Percentiles rank a stretch among this genome's conserved stretches.
phyloP scores from a whole-genome alignment of 2,113 vertebrate species.

The Pitta sordida region DNA sequence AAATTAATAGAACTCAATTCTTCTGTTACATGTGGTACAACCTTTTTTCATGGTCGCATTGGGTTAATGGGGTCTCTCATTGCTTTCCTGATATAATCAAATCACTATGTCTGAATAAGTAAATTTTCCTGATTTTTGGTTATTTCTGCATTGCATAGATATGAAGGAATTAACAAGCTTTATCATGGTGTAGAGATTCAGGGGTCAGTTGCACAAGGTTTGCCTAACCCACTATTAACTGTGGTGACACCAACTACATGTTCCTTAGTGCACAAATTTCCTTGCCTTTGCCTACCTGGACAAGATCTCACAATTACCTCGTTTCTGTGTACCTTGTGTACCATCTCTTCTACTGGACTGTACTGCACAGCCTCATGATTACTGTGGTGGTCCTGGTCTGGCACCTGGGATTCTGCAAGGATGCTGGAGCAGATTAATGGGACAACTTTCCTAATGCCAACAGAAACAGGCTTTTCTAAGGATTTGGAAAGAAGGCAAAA shows the following conservation, averaged over 20 bases:
- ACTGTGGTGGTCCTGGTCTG: background rate
- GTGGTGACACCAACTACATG: fast-evolving
- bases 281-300: background rate
- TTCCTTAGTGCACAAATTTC: background rate
- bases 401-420: background rate
- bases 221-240: background rate
- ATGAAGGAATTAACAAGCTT: background rate
- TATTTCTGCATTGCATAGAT: background rate
- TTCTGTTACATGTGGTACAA: background rate
- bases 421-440: background rate
- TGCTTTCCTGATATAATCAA: background rate
- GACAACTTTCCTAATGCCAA: background rate
- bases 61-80: background rate
- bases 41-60: background rate
- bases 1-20: background rate
- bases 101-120: background rate
- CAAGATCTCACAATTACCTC: background rate
- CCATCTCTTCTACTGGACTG: fast-evolving
- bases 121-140: background rate
- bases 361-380: background rate
- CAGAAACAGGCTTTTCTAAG: background rate
- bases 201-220: background rate
- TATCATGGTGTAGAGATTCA: background rate
- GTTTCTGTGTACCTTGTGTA: background rate
- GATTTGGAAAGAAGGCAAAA: background rate